A percentile compares a stretch with the other conserved stretches of the same genome.
These are phyloP conservation scores for Ammodramus savannarum DNA, from an alignment of 2,113 vertebrate species.

Conservation along the genomic window DNA sequence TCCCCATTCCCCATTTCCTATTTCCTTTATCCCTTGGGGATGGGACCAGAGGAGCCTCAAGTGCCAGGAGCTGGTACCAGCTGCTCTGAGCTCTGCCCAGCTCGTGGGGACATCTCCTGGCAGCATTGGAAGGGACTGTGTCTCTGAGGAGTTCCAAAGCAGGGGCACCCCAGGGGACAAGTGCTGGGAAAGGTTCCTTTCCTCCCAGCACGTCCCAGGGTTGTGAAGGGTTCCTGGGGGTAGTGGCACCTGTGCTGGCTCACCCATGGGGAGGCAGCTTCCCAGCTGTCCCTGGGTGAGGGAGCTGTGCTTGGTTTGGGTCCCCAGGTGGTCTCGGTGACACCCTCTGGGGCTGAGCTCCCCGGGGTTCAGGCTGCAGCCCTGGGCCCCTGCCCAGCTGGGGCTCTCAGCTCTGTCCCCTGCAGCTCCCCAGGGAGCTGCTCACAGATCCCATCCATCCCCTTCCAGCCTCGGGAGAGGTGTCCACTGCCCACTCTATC, in stretches of 20 bases:
- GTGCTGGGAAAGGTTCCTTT: background rate
- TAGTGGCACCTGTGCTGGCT: rapidly evolving
- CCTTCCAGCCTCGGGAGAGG: background rate
- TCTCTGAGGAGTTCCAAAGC: background rate
- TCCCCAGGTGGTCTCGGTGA: rapidly evolving
- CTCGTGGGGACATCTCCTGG: background rate
- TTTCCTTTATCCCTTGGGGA: background rate
- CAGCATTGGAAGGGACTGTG: background rate
- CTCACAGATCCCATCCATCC: background rate
- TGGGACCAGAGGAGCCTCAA: rapidly evolving
- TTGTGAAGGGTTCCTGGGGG: background rate
- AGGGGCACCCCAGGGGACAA: too few species aligned
- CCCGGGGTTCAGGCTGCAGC: rapidly evolving
- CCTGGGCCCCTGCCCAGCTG: background rate
- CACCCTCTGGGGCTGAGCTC: rapidly evolving
- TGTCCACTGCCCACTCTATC: constrained; percentile 13
- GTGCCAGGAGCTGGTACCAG: background rate
- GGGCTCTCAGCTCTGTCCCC: background rate
- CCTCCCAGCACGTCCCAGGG: background rate
- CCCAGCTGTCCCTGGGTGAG: rapidly evolving
- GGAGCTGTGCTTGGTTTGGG: background rate
- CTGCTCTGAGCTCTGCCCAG: background rate
- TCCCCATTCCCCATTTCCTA: background rate
- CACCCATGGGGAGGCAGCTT: rapidly evolving
- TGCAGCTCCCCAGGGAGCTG: background rate